A percentile compares a stretch with the other conserved stretches of the same genome.
phyloP scores from a whole-genome alignment of 1,140 invertebrate genomes.

The Penaeus chinensis region DNA sequence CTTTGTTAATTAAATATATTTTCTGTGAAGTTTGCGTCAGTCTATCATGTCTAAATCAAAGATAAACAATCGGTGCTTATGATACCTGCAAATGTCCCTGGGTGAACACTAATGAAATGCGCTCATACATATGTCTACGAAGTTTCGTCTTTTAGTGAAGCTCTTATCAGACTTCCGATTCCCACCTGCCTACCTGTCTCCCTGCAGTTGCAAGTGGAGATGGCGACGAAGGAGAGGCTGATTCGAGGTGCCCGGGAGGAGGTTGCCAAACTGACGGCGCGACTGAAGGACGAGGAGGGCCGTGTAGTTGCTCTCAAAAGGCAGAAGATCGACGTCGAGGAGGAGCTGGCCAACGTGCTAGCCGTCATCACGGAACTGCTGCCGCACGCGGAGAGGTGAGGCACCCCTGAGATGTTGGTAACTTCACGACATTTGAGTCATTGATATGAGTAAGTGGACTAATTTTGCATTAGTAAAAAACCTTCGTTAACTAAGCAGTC shows the following conservation, averaged over 20 bases:
- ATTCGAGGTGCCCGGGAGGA: conserved; percentile 36
- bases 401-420: not conserved
- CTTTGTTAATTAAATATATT: too few relatives aligned
- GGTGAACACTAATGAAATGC: too few relatives aligned
- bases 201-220: conserved; percentile 42
- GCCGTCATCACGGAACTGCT: conserved; percentile 37
- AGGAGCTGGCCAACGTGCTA: conserved; percentile 45
- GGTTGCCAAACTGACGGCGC: conserved; percentile 25
- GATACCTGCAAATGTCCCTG: too few relatives aligned
- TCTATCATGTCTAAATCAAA: too few relatives aligned
- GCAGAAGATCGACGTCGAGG: conserved; percentile 26
- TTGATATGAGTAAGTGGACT: too few relatives aligned
- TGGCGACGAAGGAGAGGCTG: conserved; percentile 50
- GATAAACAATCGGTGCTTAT: too few relatives aligned
- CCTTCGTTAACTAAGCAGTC: not conserved
- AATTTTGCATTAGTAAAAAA: not conserved
- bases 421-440: not conserved
- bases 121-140: too few relatives aligned
- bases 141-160: too few relatives aligned
- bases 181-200: not conserved
- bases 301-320: conserved; percentile 19
- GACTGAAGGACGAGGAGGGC: conserved; percentile 34
- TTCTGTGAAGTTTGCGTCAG: too few relatives aligned
- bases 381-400: conserved; percentile 43
- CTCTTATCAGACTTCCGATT: too few relatives aligned